Percentiles rank a stretch among this genome's conserved stretches.
Conservation (phyloP, 2,888 invertebrate genomes). For the Polyommatus icarus region DNA sequence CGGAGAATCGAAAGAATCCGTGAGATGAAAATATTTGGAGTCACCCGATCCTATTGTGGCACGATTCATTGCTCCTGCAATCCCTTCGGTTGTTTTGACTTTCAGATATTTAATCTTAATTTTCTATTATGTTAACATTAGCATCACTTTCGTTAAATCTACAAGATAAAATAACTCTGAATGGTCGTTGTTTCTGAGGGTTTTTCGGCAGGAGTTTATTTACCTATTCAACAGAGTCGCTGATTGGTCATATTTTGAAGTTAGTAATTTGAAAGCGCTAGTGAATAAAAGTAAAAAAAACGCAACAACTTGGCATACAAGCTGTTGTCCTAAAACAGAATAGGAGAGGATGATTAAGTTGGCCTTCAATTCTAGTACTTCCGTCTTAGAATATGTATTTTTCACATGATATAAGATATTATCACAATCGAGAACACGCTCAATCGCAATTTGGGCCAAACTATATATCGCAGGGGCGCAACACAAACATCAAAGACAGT, state of each 20-base stretch:
- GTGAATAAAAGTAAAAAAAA: no score
- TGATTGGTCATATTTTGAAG: no score
- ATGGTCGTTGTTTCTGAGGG: no score
- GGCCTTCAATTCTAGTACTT: neutral
- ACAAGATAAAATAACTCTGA: neutral
- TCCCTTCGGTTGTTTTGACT: neutral
- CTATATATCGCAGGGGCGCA: neutral
- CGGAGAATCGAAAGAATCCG: conserved; percentile 2
- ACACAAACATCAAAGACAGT: neutral
- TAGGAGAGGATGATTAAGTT: neutral
- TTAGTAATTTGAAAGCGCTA: no score
- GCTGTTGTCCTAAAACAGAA: neutral
- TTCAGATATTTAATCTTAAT: neutral
- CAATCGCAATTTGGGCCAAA: conserved; percentile 1
- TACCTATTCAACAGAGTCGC: no score
- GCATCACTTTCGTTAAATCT: neutral
- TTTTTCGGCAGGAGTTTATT: no score
- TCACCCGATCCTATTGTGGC: neutral
- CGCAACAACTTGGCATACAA: no score
- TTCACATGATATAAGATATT: neutral
- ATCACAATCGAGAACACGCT: neutral
- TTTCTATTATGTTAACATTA: neutral
- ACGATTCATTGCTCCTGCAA: neutral
- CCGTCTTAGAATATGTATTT: neutral
- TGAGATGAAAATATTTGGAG: neutral